Evolutionary conservation across 2,888 invertebrate genomes (phyloP).

Genomic region (Busseola fusca): DNA sequence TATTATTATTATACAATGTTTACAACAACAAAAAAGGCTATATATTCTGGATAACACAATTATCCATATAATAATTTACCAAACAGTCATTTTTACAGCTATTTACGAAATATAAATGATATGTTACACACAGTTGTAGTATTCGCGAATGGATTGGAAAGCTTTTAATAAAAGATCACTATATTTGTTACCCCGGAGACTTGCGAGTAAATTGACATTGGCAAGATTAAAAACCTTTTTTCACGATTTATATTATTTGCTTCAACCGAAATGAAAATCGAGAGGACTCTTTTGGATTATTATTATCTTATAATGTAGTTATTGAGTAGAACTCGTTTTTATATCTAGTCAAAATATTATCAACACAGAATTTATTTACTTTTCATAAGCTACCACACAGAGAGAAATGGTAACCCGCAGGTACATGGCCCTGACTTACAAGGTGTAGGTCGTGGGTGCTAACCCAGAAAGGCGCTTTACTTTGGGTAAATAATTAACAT

Average conservation of each 20-base stretch:
- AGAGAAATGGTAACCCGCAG: not conserved
- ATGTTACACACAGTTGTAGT: conserved; percentile 50
- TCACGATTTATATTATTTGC: conserved; percentile 43
- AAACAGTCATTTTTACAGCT: conserved; percentile 35
- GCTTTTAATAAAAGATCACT: conserved; percentile 60
- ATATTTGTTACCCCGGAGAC: conserved; percentile 57
- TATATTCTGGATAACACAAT: conserved; percentile 3
- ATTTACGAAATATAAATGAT: conserved; percentile 29
- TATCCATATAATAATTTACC: conserved; percentile 25
- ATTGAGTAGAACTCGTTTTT: conserved; percentile 26
- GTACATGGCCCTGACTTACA: not conserved
- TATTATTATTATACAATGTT: too few species aligned
- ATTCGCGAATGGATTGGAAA: conserved; percentile 62
- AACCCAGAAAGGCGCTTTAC: not conserved
- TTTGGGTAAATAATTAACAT: too few species aligned
- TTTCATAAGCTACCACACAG: not conserved
- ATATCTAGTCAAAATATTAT: conserved; percentile 31
- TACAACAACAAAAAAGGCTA: too few species aligned
- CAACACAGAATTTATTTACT: conserved; percentile 27
- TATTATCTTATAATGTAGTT: conserved; percentile 7
- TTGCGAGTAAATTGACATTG: conserved; percentile 56
- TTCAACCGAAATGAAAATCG: conserved; percentile 21
- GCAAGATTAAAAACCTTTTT: conserved; percentile 57
- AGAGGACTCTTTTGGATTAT: conserved; percentile 25
- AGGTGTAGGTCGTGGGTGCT: not conserved